Conservation (phyloP, 2,797 vertebrate genomes). For the Denticeps clupeoides region DNA sequence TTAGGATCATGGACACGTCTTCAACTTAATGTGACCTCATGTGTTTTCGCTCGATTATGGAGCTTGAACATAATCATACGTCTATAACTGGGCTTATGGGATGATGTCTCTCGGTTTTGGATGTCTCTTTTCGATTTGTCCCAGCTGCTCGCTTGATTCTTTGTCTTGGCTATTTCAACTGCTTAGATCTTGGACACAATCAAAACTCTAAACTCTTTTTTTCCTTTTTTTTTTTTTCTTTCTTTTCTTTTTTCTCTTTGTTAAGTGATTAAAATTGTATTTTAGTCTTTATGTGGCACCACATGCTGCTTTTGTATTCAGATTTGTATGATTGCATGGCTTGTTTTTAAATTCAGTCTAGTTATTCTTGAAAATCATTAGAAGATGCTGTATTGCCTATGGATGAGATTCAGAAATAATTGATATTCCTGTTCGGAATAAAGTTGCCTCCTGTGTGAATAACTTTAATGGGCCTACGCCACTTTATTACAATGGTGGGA, state of each 20-base stretch:
- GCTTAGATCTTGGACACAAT: neutral
- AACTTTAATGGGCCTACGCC: too few relatives aligned
- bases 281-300: too few relatives aligned
- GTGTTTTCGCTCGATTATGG: slow-evolving; percentile 3
- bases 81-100: neutral
- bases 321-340: too few relatives aligned
- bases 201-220: neutral
- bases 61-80: neutral
- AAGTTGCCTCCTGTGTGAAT: too few relatives aligned
- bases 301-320: too few relatives aligned
- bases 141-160: neutral
- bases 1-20: neutral
- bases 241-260: too few relatives aligned
- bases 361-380: too few relatives aligned
- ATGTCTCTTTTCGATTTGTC: neutral
- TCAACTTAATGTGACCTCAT: neutral
- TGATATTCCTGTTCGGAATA: too few relatives aligned
- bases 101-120: neutral
- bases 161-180: neutral
- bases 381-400: too few relatives aligned
- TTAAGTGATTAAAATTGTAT: slow-evolving; percentile 6
- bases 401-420: too few relatives aligned
- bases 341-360: too few relatives aligned
- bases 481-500: too few relatives aligned
- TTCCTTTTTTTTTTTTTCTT: neutral